Evolutionary conservation across 2,888 invertebrate species (phyloP).

Genomic region (Drosophila sordidapex): DNA sequence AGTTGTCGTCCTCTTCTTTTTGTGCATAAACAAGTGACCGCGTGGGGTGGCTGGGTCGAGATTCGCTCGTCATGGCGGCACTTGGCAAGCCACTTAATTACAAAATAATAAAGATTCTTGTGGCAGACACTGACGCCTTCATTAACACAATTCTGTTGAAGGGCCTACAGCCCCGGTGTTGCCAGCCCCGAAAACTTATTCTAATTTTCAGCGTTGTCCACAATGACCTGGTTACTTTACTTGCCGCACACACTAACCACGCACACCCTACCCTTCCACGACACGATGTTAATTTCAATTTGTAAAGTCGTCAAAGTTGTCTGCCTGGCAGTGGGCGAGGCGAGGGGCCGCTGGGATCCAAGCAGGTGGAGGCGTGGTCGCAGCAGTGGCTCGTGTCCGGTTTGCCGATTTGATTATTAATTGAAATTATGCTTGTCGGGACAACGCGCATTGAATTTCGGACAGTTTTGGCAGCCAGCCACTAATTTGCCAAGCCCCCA

Average conservation of each 20-base stretch:
- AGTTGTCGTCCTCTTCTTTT: conserved; percentile 46
- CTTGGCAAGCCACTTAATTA: conserved; percentile 79
- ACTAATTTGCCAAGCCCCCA: conserved; percentile 31
- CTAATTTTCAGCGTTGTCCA: conserved; percentile 60
- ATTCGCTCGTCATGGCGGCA: conserved; percentile 34
- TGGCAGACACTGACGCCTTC: conserved; percentile 66
- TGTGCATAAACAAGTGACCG: conserved; percentile 68
- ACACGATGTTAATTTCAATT: conserved; percentile 70
- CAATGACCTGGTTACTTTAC: conserved; percentile 76
- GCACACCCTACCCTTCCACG: conserved; percentile 5
- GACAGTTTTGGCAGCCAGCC: conserved; percentile 68
- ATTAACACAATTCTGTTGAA: conserved; percentile 64
- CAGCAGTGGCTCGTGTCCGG: conserved; percentile 41
- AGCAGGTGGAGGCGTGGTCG: conserved; percentile 6
- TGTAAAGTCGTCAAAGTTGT: conserved; percentile 54
- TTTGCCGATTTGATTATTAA: conserved; percentile 75
- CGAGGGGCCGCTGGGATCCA: conserved; percentile 38
- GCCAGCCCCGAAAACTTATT: conserved; percentile 53
- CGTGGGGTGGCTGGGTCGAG: conserved; percentile 7
- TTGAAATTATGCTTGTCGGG: conserved; percentile 70
- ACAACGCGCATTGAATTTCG: conserved; percentile 71
- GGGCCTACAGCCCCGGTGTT: conserved; percentile 24
- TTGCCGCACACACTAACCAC: conserved; percentile 8
- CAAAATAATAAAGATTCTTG: conserved; percentile 79
- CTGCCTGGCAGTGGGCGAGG: conserved; percentile 4